Base-by-base conservation (phyloP, 1,140 invertebrate genomes). In the Rhagoletis zephyria region DNA sequence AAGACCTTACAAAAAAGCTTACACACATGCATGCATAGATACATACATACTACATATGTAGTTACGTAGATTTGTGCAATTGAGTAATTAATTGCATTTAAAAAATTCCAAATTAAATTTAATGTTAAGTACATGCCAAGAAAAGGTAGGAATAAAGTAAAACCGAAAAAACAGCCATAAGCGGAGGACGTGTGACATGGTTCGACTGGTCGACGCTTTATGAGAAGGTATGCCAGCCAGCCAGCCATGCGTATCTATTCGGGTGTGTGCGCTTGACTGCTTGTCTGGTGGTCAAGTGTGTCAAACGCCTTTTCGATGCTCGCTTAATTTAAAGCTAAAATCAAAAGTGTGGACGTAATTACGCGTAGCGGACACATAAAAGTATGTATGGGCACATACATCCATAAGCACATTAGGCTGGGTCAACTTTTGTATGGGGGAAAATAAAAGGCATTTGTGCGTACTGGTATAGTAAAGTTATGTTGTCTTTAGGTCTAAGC, bases 251-350 rank as follows among this genome's bases (percentile, higher is more conserved):
- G 2, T 56, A 10, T 56, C 51, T 56, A 10, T 10, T 10, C 51
- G 51, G 40, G 7, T 70, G 67, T 70, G 67, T 70, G 67, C 67
- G 67, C 67, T 3, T 70, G 67, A 12, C 42, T 70, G 67, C 42
- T 74, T 48, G 67, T 74, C 67, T 74, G 67, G 14, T 74, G 67
- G 67, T 74, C 67, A 74, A 74, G 42, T 74, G 67, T 74, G 67
- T 74, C 67, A 74, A 74, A 48, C 67, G 67, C 42, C 67, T 74
- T 48, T 74, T 74, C 67, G 42, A 45, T 74, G 67, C 14, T 14
- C 67, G 67, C 67, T 74, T 74, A 74, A 74, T 74, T 45, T 45
- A 48, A 74, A 42, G 67, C 42, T 7, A 74, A 74, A 74, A 74
- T 74, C 67, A 45, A 74, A 74, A 74, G 67, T 74, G 67, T 14